Percentiles rank a stretch among this genome's conserved stretches.
These are phyloP conservation scores for Whitmania pigra DNA, from an alignment of 1,140 invertebrate species.

Conservation along the genomic window DNA sequence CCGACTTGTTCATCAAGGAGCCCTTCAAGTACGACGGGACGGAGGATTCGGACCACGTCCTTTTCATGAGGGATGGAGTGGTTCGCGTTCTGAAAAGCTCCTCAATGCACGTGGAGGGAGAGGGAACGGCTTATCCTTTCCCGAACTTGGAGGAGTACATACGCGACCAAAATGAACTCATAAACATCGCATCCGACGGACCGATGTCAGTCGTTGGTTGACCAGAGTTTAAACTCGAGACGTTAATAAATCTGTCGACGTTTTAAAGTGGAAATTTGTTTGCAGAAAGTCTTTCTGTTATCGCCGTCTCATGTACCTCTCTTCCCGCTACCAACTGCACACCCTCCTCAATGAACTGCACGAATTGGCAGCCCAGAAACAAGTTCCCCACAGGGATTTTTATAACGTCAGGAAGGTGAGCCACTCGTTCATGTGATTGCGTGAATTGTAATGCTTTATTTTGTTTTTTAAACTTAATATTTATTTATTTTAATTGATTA, in stretches of 20 bases:
- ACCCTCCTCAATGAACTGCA: constrained; percentile 86
- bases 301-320: constrained; percentile 80
- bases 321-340: constrained; percentile 92
- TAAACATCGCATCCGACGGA: neutral
- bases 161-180: neutral
- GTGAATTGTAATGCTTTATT: too few species aligned
- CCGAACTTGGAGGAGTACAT: neutral
- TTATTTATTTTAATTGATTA: too few species aligned
- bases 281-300: constrained; percentile 87
- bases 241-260: too few species aligned
- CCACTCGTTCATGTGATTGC: neutral
- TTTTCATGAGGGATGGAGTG: neutral
- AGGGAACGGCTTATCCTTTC: neutral
- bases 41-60: neutral
- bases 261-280: neutral
- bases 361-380: constrained; percentile 89
- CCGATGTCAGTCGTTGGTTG: neutral
- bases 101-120: neutral
- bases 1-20: neutral
- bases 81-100: neutral
- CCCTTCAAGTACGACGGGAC: neutral
- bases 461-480: too few species aligned
- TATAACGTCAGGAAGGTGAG: constrained; percentile 86
- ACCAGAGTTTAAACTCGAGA: too few species aligned
- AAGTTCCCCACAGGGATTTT: constrained; percentile 93